Percentiles rank a stretch among this genome's conserved stretches.
phyloP scores from a whole-genome alignment of 2,797 vertebrate species.

The Pseudomugil tenellus region DNA sequence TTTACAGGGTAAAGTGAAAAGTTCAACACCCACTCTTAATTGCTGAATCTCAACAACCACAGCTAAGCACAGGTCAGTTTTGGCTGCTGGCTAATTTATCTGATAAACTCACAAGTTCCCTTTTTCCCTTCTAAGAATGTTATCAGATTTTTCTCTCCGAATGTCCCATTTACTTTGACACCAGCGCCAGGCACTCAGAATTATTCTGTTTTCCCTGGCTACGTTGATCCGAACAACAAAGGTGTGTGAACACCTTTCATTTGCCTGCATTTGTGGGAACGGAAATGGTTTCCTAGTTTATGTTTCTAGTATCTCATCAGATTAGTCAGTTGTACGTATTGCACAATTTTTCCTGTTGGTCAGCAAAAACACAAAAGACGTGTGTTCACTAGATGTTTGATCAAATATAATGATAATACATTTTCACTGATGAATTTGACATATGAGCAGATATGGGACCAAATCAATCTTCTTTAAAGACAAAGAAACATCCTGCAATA shows the following conservation, averaged over 20 bases:
- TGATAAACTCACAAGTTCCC: conserved; percentile 52
- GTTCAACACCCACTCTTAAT: conserved; percentile 64
- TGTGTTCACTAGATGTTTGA: conserved; percentile 15
- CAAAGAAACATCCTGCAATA: neutral
- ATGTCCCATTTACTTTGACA: conserved; percentile 58
- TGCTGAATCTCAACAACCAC: conserved; percentile 50
- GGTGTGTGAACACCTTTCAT: conserved; percentile 53
- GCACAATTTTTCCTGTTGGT: conserved; percentile 31
- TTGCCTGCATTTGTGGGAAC: conserved; percentile 46
- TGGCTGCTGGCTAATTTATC: conserved; percentile 57
- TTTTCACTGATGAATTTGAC: neutral
- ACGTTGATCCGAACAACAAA: conserved; percentile 46
- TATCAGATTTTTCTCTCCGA: conserved; percentile 66
- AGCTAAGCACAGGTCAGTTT: conserved; percentile 53
- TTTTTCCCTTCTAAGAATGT: conserved; percentile 58
- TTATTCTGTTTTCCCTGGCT: conserved; percentile 67
- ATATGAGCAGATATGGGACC: neutral
- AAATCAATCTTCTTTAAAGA: neutral
- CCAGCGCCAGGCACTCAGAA: conserved; percentile 57
- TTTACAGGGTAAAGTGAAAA: conserved; percentile 50
- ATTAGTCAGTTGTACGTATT: conserved; percentile 44
- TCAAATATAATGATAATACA: neutral
- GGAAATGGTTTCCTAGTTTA: conserved; percentile 48
- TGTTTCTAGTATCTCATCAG: conserved; percentile 57
- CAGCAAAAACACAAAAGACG: conserved; percentile 35